Percentiles rank a stretch among this genome's conserved stretches.
These are phyloP conservation scores for Eptatretus burgeri DNA, from an alignment of 2,113 vertebrate genomes.

Conservation along the genomic window DNA sequence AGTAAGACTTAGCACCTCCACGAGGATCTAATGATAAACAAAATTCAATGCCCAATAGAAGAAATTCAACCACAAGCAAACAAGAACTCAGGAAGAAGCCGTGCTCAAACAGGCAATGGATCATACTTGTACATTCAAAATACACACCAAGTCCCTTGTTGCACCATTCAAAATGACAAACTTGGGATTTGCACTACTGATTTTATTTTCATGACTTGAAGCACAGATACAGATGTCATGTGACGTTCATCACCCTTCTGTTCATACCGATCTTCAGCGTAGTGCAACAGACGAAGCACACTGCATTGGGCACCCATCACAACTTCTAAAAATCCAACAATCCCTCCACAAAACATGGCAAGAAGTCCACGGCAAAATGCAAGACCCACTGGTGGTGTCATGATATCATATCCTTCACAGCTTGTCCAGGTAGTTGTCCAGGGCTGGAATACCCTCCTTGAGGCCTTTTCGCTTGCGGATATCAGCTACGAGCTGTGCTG, in stretches of 20 bases:
- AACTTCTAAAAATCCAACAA: conserved; percentile 7
- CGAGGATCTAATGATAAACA: too few species aligned
- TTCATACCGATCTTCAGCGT: conserved; percentile 8
- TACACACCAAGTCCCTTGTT: too few species aligned
- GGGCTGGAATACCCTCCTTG: conserved; percentile 49
- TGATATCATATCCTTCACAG: conserved; percentile 19
- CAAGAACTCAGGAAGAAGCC: too few species aligned
- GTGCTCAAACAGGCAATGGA: too few species aligned
- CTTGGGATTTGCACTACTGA: too few species aligned
- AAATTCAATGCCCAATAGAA: too few species aligned
- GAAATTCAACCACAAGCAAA: too few species aligned
- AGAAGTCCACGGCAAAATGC: conserved; percentile 2
- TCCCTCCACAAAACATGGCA: conserved; percentile 3
- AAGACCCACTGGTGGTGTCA: conserved; percentile 4
- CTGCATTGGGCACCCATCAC: conserved; percentile 7
- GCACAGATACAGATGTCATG: conserved; percentile 5
- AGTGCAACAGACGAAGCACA: conserved; percentile 4
- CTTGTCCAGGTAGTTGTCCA: conserved; percentile 89
- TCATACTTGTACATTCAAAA: too few species aligned
- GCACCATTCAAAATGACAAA: too few species aligned
- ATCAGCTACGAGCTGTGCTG: conserved; percentile 30
- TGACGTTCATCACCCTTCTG: conserved; percentile 7
- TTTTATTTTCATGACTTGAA: too few species aligned
- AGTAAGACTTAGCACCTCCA: too few species aligned
- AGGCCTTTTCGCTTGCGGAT: conserved; percentile 72